These are phyloP conservation scores for Darevskia nairensis DNA, from an alignment of 2,797 vertebrate genomes.

Conservation along the genomic window DNA sequence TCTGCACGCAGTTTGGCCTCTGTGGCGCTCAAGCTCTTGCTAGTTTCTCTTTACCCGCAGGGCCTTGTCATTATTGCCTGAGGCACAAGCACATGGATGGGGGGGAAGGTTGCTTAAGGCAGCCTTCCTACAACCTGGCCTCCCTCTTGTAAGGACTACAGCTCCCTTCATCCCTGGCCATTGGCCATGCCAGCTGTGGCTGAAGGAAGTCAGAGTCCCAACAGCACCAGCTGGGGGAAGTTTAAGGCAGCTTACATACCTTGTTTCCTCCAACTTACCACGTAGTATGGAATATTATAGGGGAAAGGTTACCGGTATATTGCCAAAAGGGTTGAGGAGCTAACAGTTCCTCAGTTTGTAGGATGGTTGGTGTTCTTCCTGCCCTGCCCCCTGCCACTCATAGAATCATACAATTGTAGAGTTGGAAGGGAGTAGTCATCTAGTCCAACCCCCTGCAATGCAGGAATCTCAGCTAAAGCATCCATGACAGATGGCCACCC, in stretches of 20 bases:
- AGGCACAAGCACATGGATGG: not conserved
- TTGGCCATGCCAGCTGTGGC: too few species aligned
- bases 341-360: not conserved
- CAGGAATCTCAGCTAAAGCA: too few species aligned
- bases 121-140: too few species aligned
- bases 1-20: too few species aligned
- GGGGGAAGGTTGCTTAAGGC: not conserved
- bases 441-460: too few species aligned
- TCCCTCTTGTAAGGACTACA: too few species aligned
- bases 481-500: too few species aligned
- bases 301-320: not conserved
- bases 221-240: not conserved
- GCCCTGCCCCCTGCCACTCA: not conserved
- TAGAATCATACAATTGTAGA: too few species aligned
- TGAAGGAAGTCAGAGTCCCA: not conserved
- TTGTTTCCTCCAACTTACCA: not conserved
- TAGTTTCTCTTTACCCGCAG: not conserved
- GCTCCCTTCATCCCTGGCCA: too few species aligned
- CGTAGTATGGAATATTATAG: not conserved
- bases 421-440: too few species aligned
- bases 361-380: not conserved
- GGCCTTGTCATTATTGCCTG: not conserved
- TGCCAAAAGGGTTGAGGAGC: not conserved
- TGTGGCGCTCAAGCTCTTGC: not conserved
- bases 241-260: not conserved